Percentiles rank a stretch among this genome's conserved stretches.
Conservation (phyloP, 92 coral and sea anemone species). For the Zoanthus sociatus region DNA sequence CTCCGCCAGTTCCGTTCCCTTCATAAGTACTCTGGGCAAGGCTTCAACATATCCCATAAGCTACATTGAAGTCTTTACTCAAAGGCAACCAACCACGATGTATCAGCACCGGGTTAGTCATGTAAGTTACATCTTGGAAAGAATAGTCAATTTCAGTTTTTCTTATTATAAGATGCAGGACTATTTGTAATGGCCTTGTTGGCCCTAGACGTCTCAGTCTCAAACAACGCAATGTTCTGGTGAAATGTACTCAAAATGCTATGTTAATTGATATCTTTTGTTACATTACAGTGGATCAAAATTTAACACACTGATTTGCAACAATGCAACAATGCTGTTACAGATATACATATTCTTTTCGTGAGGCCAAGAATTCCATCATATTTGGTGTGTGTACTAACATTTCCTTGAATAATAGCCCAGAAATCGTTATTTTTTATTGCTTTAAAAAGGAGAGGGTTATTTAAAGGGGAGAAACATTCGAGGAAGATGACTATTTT, state of each 20-base stretch:
- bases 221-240: not conserved
- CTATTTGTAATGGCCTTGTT: not conserved
- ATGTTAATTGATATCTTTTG: not conserved
- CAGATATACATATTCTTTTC: slow-evolving; percentile 53
- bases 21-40: slow-evolving; percentile 64
- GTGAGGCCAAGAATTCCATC: slow-evolving; percentile 49
- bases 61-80: slow-evolving; percentile 60
- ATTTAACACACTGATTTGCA: slow-evolving; percentile 60
- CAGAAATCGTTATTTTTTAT: not conserved
- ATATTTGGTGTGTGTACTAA: slow-evolving; percentile 32
- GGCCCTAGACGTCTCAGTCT: not conserved
- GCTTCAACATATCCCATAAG: slow-evolving; percentile 68
- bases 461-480: not conserved
- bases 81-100: slow-evolving; percentile 65
- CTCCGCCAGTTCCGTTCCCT: slow-evolving; percentile 46
- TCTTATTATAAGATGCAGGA: not conserved
- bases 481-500: not conserved
- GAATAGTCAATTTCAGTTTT: no score
- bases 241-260: not conserved
- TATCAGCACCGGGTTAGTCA: slow-evolving; percentile 34
- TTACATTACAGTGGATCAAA: slow-evolving; percentile 28
- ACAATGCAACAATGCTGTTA: slow-evolving; percentile 57
- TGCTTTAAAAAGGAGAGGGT: no score
- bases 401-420: not conserved
- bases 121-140: no score